These are phyloP conservation scores for Tyto alba DNA, from an alignment of 2,113 vertebrate species.

Conservation along the genomic window DNA sequence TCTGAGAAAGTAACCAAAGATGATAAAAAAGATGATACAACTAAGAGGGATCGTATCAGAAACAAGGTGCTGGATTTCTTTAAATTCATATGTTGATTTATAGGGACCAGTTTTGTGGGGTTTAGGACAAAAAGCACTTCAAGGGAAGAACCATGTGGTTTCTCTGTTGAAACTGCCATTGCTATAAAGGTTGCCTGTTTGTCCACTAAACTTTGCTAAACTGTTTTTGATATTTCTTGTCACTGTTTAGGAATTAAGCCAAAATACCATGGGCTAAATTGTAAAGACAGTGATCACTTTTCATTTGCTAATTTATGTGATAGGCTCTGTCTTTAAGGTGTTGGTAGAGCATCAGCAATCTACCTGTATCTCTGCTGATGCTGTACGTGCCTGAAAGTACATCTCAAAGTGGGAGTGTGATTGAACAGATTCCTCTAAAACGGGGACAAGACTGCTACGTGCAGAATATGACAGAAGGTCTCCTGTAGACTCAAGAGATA, in stretches of 20 bases:
- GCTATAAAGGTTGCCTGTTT: not conserved
- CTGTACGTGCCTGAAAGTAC: not conserved
- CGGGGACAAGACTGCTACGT: not conserved
- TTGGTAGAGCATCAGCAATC: not conserved
- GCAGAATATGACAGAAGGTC: not conserved
- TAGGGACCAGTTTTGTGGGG: not conserved
- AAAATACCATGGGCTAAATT: not conserved
- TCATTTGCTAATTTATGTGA: not conserved
- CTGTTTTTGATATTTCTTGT: not conserved
- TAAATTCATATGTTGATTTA: conserved; percentile 13
- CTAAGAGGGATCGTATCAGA: conserved; percentile 89
- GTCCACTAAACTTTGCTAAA: not conserved
- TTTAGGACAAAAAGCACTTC: not conserved
- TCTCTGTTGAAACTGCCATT: not conserved
- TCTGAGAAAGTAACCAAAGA: conserved; percentile 81
- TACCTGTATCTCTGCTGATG: not conserved
- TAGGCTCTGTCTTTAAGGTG: not conserved
- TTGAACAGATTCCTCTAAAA: not conserved
- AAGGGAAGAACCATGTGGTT: not conserved
- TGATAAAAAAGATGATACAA: conserved; percentile 84
- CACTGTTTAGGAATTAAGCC: not conserved
- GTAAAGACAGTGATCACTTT: not conserved
- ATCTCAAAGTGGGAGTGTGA: not conserved
- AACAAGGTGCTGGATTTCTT: conserved; percentile 86
- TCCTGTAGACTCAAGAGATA: not conserved